These are phyloP conservation scores for Rhombomys opimus DNA, from an alignment of 2,113 vertebrate genomes.

Conservation along the genomic window DNA sequence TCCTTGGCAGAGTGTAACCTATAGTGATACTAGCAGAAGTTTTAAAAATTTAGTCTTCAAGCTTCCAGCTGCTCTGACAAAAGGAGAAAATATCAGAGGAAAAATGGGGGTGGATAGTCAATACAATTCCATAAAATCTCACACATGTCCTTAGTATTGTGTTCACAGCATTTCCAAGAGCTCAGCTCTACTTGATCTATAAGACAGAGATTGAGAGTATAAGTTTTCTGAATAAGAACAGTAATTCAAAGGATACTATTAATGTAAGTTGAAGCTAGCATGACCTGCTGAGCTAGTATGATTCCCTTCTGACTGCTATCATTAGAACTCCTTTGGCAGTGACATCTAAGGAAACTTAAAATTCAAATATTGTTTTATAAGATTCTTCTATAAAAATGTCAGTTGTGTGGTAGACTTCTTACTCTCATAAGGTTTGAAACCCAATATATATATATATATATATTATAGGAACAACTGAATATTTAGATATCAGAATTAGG, in stretches of 20 bases:
- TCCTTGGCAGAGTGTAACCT: background rate
- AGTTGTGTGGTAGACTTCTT: background rate
- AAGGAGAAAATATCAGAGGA: background rate
- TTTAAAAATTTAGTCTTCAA: background rate
- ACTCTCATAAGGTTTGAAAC: background rate
- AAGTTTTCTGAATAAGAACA: background rate
- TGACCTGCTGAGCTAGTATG: background rate
- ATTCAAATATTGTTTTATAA: background rate
- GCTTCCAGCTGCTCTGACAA: background rate
- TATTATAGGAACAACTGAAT: slow-evolving; percentile 23
- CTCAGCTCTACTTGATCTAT: background rate
- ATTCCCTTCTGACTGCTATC: background rate
- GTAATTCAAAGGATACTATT: background rate
- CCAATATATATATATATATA: no score
- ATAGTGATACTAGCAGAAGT: background rate
- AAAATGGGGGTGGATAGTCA: background rate
- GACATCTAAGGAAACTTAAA: background rate
- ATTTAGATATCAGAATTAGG: slow-evolving; percentile 8
- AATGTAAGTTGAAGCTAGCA: background rate
- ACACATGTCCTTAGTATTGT: background rate
- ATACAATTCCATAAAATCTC: background rate
- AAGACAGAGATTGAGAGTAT: background rate
- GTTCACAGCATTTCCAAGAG: background rate
- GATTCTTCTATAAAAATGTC: background rate
- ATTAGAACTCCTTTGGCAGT: background rate